Percentiles rank a stretch among this genome's conserved stretches.
These are phyloP conservation scores for Epizoanthus rinbou DNA, from an alignment of 92 coral and sea anemone species.

Conservation along the genomic window DNA sequence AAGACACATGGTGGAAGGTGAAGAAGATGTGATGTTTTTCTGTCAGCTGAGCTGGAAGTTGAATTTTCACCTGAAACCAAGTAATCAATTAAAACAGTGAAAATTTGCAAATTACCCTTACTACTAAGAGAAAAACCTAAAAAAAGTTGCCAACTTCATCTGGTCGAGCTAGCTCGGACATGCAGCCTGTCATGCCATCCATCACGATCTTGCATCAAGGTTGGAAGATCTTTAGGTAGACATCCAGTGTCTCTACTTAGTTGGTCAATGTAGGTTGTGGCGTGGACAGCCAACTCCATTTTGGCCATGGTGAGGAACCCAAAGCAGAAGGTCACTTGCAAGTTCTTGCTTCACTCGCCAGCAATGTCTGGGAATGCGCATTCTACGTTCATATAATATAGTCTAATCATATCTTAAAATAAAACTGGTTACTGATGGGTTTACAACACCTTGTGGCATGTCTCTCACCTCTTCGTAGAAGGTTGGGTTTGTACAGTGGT, in stretches of 20 bases:
- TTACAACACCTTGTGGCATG: not conserved
- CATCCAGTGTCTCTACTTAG: no score
- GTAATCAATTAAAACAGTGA: not conserved
- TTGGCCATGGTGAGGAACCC: no score
- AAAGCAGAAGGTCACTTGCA: no score
- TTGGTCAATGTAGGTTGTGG: no score
- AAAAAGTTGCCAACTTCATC: not conserved
- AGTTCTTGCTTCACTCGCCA: no score
- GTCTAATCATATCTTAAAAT: not conserved
- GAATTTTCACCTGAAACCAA: conserved; percentile 78
- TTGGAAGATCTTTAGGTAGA: no score
- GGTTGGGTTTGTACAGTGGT: conserved; percentile 92
- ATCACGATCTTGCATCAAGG: no score
- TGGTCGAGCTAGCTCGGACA: no score
- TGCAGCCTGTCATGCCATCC: no score
- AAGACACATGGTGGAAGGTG: conserved; percentile 93
- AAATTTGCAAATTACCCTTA: not conserved
- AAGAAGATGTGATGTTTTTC: conserved; percentile 95
- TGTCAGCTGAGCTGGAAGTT: conserved; percentile 84
- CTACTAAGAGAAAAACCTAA: not conserved
- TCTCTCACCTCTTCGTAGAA: conserved; percentile 92
- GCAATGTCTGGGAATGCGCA: no score
- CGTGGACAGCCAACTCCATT: no score
- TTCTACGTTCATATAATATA: no score
- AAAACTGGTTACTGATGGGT: not conserved